Conservation (phyloP, 2,888 invertebrate species). For the Hirtodrosophila confusa region DNA sequence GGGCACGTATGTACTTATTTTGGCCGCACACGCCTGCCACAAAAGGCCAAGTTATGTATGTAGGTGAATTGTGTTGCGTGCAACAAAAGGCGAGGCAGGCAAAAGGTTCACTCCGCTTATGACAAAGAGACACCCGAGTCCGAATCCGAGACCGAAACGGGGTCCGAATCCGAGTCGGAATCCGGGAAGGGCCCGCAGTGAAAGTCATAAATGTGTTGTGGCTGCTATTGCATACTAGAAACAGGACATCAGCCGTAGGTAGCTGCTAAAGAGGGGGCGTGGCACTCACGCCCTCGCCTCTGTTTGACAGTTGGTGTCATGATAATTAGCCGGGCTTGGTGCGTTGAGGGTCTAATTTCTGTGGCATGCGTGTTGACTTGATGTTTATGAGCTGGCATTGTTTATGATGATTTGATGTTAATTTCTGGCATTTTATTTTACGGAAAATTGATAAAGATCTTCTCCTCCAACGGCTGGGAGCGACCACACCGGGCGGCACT, state of each 20-base stretch:
- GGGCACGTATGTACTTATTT: constrained; percentile 74
- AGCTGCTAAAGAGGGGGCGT: constrained; percentile 55
- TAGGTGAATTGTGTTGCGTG: constrained; percentile 58
- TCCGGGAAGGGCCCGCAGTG: constrained; percentile 44
- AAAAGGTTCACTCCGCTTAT: not conserved
- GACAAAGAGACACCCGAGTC: constrained; percentile 17
- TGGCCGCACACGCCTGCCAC: constrained; percentile 71
- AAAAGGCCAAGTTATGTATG: constrained; percentile 65
- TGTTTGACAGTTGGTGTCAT: constrained; percentile 77
- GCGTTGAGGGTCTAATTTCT: constrained; percentile 52
- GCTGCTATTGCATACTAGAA: constrained; percentile 44
- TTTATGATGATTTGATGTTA: constrained; percentile 79
- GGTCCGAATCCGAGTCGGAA: not conserved
- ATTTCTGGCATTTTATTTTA: constrained; percentile 66
- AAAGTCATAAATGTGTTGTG: constrained; percentile 67
- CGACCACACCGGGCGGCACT: constrained; percentile 16
- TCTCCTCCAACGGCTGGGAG: constrained; percentile 4
- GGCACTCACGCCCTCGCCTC: constrained; percentile 36
- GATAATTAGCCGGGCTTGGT: constrained; percentile 67
- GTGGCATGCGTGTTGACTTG: constrained; percentile 66
- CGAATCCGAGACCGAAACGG: not conserved
- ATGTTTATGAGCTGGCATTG: constrained; percentile 68
- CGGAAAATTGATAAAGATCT: constrained; percentile 78
- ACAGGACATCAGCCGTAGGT: constrained; percentile 39
- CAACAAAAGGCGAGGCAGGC: constrained; percentile 54